Evolutionary conservation across 2,888 invertebrate genomes (phyloP).

Genomic region (Coleophora flavipennella): DNA sequence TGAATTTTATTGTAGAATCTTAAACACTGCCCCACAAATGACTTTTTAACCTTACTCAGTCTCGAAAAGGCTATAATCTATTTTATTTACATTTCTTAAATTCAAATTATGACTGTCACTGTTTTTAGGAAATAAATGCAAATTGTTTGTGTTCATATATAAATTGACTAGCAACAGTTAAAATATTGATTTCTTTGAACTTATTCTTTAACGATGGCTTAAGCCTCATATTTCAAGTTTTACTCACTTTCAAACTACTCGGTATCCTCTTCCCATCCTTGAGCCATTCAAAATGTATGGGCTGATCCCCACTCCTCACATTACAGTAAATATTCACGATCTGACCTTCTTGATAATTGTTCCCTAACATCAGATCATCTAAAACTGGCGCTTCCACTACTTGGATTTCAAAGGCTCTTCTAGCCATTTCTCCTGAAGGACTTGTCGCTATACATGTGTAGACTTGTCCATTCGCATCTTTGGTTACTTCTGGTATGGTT

Average conservation of each 20-base stretch:
- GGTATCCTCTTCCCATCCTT: conserved; percentile 78
- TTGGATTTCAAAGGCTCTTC: conserved; percentile 76
- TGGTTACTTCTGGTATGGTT: conserved; percentile 74
- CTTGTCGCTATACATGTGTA: conserved; percentile 86
- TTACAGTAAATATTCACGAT: conserved; percentile 88
- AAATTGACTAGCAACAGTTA: too few species aligned
- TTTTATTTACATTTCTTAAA: too few species aligned
- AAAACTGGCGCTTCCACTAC: conserved; percentile 84
- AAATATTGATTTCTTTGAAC: too few species aligned
- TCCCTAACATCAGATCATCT: conserved; percentile 85
- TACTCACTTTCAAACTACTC: conserved; percentile 73
- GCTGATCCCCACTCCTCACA: conserved; percentile 79
- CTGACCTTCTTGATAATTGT: conserved; percentile 86
- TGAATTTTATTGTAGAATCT: too few species aligned
- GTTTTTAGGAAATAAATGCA: too few species aligned
- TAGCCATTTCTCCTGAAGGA: conserved; percentile 75
- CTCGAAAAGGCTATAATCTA: too few species aligned
- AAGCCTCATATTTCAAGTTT: too few species aligned
- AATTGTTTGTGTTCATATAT: too few species aligned
- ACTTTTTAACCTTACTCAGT: too few species aligned
- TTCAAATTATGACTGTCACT: too few species aligned
- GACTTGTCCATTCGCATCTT: conserved; percentile 78
- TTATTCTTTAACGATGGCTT: too few species aligned
- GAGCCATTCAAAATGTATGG: conserved; percentile 80
- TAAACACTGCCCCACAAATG: too few species aligned